Evolutionary conservation across 1,140 invertebrate species (phyloP).

Genomic region (Papilio polyxenes): DNA sequence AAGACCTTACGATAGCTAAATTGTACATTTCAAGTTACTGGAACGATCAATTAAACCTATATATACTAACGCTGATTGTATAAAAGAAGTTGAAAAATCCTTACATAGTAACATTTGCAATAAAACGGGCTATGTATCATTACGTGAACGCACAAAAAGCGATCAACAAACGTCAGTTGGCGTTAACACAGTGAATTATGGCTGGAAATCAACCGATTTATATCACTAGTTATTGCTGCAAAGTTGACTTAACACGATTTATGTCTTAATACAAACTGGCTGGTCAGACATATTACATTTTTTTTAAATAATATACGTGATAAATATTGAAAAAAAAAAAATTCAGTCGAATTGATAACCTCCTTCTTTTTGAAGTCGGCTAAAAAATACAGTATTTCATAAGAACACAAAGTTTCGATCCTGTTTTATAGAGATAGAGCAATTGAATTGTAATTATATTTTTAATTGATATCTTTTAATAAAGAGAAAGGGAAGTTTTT

Average conservation of each 20-base stretch:
- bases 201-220: constrained; percentile 37
- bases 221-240: constrained; percentile 31
- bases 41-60: constrained; percentile 37
- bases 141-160: constrained; percentile 34
- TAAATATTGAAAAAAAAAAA: background rate
- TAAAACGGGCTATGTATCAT: constrained; percentile 30
- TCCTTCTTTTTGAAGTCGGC: too few relatives aligned
- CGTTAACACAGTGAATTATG: constrained; percentile 32
- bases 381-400: background rate
- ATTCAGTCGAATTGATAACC: too few relatives aligned
- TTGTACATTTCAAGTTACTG: constrained; percentile 35
- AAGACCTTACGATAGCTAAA: constrained; percentile 21
- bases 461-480: background rate
- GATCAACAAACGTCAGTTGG: background rate
- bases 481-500: background rate
- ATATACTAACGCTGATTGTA: constrained; percentile 23
- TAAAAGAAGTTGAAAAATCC: constrained; percentile 28
- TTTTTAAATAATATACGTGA: constrained; percentile 6
- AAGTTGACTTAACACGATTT: constrained; percentile 37
- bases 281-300: background rate
- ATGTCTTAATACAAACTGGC: constrained; percentile 35
- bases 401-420: background rate
- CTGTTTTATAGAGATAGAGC: background rate
- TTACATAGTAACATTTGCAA: constrained; percentile 25
- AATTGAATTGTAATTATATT: background rate